Evolutionary conservation across 2,113 vertebrate genomes (phyloP).

Genomic region (Vidua macroura): DNA sequence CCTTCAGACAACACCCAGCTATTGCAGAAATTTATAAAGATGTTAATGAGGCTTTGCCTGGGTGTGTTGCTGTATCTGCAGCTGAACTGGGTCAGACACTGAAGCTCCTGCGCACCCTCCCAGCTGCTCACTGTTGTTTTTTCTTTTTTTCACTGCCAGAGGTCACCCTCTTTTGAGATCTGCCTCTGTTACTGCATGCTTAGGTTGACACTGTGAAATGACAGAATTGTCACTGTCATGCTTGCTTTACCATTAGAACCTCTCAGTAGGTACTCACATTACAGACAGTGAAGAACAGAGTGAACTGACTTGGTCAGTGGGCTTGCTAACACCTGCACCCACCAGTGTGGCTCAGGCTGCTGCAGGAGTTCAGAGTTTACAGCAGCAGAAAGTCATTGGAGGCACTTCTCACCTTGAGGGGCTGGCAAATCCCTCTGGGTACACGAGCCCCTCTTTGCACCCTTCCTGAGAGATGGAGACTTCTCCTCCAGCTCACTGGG

Average conservation of each 20-base stretch:
- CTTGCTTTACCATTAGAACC: neutral
- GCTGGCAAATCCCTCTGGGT: neutral
- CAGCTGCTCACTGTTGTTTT: neutral
- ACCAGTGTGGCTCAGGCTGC: neutral
- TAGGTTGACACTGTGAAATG: neutral
- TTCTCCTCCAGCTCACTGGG: neutral
- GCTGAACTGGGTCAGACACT: neutral
- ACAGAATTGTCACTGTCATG: neutral
- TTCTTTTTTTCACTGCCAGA: neutral
- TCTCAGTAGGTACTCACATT: neutral
- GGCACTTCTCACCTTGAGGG: neutral
- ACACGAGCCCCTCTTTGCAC: neutral
- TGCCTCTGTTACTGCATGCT: neutral
- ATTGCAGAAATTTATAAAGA: neutral
- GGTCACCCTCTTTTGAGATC: neutral
- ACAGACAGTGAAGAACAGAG: neutral
- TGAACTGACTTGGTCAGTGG: neutral
- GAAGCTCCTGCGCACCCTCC: conserved; percentile 5
- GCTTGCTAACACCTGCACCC: neutral
- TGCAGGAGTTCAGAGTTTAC: neutral
- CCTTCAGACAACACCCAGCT: conserved; percentile 6
- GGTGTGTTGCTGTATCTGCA: neutral
- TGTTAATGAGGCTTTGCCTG: conserved; percentile 2
- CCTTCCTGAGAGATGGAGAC: neutral
- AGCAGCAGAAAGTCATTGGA: neutral